Evolutionary conservation across 2,797 vertebrate genomes (phyloP).

Genomic region (Chelonia mydas): DNA sequence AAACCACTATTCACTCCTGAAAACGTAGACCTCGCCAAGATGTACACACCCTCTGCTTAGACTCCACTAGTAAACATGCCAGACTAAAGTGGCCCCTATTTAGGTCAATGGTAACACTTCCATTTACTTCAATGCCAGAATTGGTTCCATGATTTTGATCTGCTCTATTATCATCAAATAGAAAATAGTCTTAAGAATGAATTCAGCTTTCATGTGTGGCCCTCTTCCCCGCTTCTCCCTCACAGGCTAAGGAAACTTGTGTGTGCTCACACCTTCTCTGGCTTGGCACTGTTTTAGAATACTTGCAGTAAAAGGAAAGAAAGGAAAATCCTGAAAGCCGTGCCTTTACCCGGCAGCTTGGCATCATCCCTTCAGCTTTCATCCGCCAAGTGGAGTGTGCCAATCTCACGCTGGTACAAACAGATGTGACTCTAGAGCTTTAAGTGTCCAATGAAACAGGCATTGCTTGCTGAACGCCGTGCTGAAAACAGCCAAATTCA

Average conservation of each 20-base stretch:
- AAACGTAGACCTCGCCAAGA: neutral
- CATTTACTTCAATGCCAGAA: neutral
- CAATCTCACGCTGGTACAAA: conserved; percentile 5
- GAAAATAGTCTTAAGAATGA: neutral
- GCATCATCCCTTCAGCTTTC: conserved; percentile 7
- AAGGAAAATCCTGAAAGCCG: conserved; percentile 32
- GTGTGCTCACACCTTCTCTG: neutral
- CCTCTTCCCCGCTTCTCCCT: neutral
- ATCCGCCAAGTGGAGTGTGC: neutral
- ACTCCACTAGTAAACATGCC: neutral
- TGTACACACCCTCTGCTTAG: neutral
- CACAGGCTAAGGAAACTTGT: neutral
- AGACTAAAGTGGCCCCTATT: neutral
- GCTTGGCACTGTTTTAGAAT: conserved; percentile 36
- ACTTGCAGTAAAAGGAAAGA: conserved; percentile 4
- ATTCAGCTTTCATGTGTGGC: neutral
- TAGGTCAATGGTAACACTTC: neutral
- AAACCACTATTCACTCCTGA: neutral
- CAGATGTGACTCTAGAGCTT: conserved; percentile 62
- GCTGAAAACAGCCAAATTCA: neutral
- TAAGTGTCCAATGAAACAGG: conserved; percentile 33
- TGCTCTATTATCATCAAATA: neutral
- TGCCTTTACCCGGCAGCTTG: conserved; percentile 21
- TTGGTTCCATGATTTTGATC: neutral
- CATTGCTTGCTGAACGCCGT: neutral